Conservation (phyloP, 2,797 vertebrate species). For the Streptopelia turtur region DNA sequence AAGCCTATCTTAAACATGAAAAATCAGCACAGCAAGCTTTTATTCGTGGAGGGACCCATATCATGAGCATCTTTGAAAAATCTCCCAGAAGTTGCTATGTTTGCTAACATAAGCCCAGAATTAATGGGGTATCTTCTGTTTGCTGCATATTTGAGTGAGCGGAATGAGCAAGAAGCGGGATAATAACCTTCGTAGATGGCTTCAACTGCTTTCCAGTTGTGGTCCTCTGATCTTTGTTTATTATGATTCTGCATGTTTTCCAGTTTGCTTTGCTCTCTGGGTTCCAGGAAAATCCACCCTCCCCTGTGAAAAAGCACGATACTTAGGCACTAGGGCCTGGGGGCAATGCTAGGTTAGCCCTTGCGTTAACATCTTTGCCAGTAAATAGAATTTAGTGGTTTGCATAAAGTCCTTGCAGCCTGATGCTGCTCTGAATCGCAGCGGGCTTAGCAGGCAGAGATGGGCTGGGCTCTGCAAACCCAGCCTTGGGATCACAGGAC, state of each 20-base stretch:
- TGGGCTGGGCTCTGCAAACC: neutral
- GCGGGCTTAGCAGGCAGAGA: neutral
- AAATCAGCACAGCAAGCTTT: neutral
- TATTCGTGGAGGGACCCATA: neutral
- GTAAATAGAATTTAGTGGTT: neutral
- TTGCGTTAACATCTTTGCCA: neutral
- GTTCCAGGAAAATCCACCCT: neutral
- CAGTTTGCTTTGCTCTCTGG: neutral
- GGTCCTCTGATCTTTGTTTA: neutral
- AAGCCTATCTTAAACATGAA: neutral
- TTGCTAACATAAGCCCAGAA: neutral
- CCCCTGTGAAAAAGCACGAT: neutral
- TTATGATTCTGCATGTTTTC: neutral
- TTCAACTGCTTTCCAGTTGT: neutral
- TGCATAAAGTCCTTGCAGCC: neutral
- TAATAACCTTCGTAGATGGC: neutral
- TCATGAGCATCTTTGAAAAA: neutral
- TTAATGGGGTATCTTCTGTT: neutral
- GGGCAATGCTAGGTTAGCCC: neutral
- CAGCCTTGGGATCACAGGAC: fast-evolving
- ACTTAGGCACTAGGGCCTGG: neutral
- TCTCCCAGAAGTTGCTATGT: neutral
- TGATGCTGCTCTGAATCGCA: neutral
- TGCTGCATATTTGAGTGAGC: neutral
- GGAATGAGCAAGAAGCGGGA: neutral